Base-by-base conservation (phyloP, 2,888 invertebrate species). In the Lymantria monacha region DNA sequence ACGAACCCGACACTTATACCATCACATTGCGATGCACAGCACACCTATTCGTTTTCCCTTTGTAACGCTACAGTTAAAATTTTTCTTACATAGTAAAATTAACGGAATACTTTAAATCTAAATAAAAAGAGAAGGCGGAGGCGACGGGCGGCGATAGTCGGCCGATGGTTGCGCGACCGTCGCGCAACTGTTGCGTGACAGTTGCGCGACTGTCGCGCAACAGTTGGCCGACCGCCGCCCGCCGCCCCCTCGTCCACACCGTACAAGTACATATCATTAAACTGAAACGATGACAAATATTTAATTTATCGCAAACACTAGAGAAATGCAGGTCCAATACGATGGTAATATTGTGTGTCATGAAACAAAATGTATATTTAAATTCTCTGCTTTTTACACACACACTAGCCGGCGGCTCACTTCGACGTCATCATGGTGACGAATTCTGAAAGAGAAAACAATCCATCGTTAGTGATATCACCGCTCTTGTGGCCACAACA, bases 381-480 rank as follows among this genome's bases (percentile, higher is more conserved):
- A 91, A 91, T 91, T 91, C 92, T 92, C 91, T 88, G 90, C 88
- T 91, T 90, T 89, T 84, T 88, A 91, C 90, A 91, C 91, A 91
- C 91, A 89, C 90, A 87, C 90, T 90, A 86, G 93, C 93, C 94
- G 94, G 93, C 93, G 93, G 94, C 94, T 97, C 97, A 97, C 96
- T 97, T 97, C 95, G 97, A 97, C 94, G 97, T 97, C 97, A 97
- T 97, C 97, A 97, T 97, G 94, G 97, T 97, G 95, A 97, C 97
- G 94, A 97, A 97, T 95, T 97, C 97, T 97, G 95, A 36, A 96
- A 95, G 83, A 85, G 77, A 82, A 69, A 74, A 61, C 36, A 63
- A 54, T 51, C 47, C 50, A 2, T 42, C 56, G 72, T 83, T 70
- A 83, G 70, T 57, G 42, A 42, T 30, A 47, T 55, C 15, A 30